Conservation (phyloP, 2,113 vertebrate species). For the Nansenia antarctica region DNA sequence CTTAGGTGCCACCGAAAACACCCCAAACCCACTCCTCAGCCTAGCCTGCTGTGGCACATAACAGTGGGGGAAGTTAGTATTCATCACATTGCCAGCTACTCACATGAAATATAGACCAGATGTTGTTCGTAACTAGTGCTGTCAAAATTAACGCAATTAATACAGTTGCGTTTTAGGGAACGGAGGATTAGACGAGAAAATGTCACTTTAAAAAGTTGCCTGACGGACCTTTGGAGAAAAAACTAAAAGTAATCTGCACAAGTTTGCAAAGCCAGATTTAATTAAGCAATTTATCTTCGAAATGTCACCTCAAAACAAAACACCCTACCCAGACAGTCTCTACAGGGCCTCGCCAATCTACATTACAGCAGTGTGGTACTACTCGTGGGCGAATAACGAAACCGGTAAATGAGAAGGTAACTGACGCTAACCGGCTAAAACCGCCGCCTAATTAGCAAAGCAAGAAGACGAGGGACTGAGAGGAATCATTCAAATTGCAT, state of each 20-base stretch:
- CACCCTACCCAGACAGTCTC: not conserved
- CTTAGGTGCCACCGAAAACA: no score
- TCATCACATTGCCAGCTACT: no score
- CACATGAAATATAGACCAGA: no score
- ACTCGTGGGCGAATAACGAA: not conserved
- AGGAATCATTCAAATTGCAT: not conserved
- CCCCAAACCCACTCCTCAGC: no score
- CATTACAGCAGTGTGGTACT: not conserved
- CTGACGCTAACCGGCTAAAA: conserved; percentile 1
- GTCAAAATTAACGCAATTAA: no score
- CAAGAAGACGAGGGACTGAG: conserved; percentile 5
- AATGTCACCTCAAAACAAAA: conserved; percentile 9
- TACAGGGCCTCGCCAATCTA: not conserved
- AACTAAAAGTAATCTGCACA: conserved; percentile 15
- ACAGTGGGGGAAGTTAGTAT: no score
- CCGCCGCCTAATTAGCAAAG: not conserved
- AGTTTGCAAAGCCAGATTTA: conserved; percentile 19
- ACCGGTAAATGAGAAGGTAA: not conserved
- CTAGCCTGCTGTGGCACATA: no score
- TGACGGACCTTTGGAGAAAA: conserved; percentile 11
- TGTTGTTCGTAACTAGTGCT: no score
- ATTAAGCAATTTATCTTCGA: conserved; percentile 4
- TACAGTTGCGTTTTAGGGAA: no score
- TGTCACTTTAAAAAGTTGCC: conserved; percentile 5
- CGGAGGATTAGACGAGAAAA: no score